Base-by-base conservation (phyloP, 2,113 vertebrate genomes). In the Erpornis zantholeuca region DNA sequence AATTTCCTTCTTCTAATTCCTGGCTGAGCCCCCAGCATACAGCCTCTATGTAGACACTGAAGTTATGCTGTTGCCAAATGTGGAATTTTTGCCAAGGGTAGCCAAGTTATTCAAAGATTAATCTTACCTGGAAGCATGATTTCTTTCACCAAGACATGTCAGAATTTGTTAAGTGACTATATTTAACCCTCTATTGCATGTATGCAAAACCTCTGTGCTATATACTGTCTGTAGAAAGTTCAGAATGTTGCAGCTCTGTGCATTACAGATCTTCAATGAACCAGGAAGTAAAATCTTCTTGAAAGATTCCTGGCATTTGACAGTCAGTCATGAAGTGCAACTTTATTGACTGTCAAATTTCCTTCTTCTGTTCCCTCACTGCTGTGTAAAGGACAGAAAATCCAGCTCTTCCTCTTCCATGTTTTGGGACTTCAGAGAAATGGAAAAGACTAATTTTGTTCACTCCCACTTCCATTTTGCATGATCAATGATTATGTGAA, bases 241-340 rank as follows among this genome's bases (percentile, higher is more conserved):
- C 22, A 38, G 38, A 52, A 28, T 1, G 1, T 25, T 89, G 36
- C 25, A 88, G 11, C 24, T 64, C n/a, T 69, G 7, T 52, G 49
- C 6, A 13, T 49, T 49, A 73, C 3, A 68, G 49, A 53, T 64
- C 21, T 83, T 49, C 60, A 75, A 0, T 52, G 42, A 85, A 54
- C 5, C 19, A 69, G 50, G 54, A 87, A 19, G 16, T 40, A n/a
- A 87, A 92, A 56, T 66, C 23, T 49, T 53, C 53, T 54, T 40
- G 36, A 63, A 71, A 82, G 47, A 53, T 63, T 81, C 17, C 28
- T 84, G 28, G 12, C 31, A 66, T 63, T 52, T 73, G n/a, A 20
- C 59, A 92, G 18, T 38, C 45, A 76, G 42, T 19, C 2, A 2
- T 40, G 16, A 49, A 70, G 7, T 33, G 25, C 0, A 0, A 53